Conservation (phyloP, 2,888 invertebrate species). For the Aphodius granarius region DNA sequence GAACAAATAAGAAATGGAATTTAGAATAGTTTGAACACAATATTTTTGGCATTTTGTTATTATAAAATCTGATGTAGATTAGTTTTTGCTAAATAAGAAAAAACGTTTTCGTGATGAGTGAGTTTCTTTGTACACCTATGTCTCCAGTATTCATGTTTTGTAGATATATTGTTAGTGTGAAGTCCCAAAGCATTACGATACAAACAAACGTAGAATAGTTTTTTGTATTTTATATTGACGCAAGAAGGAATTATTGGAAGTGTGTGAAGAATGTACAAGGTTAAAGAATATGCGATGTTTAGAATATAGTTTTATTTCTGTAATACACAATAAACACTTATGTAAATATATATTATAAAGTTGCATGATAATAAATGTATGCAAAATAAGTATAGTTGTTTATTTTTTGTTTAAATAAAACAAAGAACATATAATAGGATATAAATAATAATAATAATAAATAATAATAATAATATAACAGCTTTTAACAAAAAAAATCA, state of each 20-base stretch:
- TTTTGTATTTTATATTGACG: background rate
- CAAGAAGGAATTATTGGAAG: background rate
- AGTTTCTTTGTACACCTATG: background rate
- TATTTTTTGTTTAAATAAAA: no score
- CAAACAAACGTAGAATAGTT: background rate
- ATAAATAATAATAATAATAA: no score
- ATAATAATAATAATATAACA: no score
- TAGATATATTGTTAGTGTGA: background rate
- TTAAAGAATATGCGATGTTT: background rate
- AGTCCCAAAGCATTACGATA: background rate
- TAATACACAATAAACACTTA: background rate
- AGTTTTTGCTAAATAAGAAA: background rate
- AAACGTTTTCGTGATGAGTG: background rate
- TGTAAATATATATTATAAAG: background rate
- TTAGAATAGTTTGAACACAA: background rate
- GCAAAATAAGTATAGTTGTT: background rate
- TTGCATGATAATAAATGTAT: background rate
- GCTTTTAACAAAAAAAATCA: background rate
- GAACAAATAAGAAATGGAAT: background rate
- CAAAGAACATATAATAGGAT: no score
- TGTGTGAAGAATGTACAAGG: background rate
- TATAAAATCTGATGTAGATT: no score
- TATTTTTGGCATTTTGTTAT: background rate
- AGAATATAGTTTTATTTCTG: background rate
- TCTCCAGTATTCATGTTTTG: background rate